Evolutionary conservation across 2,797 vertebrate species (phyloP).

Genomic region (Gymnothorax javanicus): DNA sequence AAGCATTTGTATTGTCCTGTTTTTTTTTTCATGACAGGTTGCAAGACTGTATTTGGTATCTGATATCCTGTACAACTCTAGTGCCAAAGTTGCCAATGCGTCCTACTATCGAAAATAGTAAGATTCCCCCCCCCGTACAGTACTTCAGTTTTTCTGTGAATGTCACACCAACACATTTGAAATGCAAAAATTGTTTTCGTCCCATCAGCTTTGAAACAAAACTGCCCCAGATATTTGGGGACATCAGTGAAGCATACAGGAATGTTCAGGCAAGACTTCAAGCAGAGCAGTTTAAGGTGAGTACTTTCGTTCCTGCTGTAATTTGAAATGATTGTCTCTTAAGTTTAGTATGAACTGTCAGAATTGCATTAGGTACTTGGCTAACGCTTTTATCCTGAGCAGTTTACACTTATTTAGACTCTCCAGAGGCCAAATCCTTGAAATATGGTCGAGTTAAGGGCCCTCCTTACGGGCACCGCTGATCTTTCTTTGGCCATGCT

Average conservation of each 20-base stretch:
- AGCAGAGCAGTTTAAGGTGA: constrained; percentile 81
- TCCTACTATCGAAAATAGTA: constrained; percentile 84
- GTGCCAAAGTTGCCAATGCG: constrained; percentile 79
- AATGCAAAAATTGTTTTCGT: background rate
- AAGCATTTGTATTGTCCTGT: background rate
- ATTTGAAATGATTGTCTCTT: background rate
- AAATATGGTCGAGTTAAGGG: too few relatives aligned
- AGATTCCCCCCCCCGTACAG: constrained; percentile 41
- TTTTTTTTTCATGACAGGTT: constrained; percentile 60
- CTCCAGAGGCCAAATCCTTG: too few relatives aligned
- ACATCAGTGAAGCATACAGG: constrained; percentile 71
- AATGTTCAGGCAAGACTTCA: constrained; percentile 80
- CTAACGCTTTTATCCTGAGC: too few relatives aligned
- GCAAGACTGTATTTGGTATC: constrained; percentile 79
- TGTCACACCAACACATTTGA: background rate
- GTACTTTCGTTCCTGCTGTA: background rate
- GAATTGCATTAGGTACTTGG: too few relatives aligned
- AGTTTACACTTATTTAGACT: too few relatives aligned
- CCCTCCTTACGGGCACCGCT: too few relatives aligned
- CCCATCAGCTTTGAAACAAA: constrained; percentile 75
- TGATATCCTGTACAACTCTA: constrained; percentile 79
- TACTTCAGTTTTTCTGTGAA: background rate
- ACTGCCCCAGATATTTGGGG: constrained; percentile 75
- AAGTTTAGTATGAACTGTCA: background rate
- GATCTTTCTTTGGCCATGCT: too few relatives aligned